Base-by-base conservation (phyloP, 37 sponge, comb jelly and placozoan species). In the Sycon ciliatum region DNA sequence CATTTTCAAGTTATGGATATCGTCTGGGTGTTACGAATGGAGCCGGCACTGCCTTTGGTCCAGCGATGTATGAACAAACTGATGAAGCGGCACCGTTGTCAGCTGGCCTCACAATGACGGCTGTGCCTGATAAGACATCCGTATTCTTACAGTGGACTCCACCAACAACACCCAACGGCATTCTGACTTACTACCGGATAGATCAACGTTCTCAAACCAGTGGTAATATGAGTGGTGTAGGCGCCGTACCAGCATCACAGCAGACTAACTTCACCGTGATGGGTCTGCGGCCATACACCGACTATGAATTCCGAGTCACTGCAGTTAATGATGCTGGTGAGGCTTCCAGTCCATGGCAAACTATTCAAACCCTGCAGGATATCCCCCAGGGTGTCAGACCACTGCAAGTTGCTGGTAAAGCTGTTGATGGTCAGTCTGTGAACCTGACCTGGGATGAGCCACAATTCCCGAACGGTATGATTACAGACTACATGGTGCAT, bases 271-370 rank as follows among this genome's bases (percentile, higher is more conserved):
- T 64, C 0, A 56, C 58, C n/a, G 87, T 84, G n/a, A 65, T 33
- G 24, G 73, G 72, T 37, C 63, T 72, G 28, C 73, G 64, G 0
- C 66, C 62, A 3, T 68, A 61, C 7, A 78, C 87, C 9, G 23
- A 36, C 4, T 92, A 92, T 52, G 88, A 92, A 57, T 81, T 92
- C 28, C 72, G 69, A 32, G 69, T 92, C 26, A 66, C 69, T 16
- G 88, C 80, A 0, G 64, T 81, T 16, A 92, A 92, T 53, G 38
- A 80, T 57, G 88, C 80, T 4, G 93, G 93, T 34, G 37, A 61
- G 27, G 80, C 62, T 7, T 39, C 22, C 22, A 82, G 85, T 24
- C 65, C 29, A 0, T 87, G 84, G 78, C 77, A 74, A 24, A 31
- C 69, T 18, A 79, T 80, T 11, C 67, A 57, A 20, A 87, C 88